These are phyloP conservation scores for Streptopelia turtur DNA, from an alignment of 2,797 vertebrate species.

Conservation along the genomic window DNA sequence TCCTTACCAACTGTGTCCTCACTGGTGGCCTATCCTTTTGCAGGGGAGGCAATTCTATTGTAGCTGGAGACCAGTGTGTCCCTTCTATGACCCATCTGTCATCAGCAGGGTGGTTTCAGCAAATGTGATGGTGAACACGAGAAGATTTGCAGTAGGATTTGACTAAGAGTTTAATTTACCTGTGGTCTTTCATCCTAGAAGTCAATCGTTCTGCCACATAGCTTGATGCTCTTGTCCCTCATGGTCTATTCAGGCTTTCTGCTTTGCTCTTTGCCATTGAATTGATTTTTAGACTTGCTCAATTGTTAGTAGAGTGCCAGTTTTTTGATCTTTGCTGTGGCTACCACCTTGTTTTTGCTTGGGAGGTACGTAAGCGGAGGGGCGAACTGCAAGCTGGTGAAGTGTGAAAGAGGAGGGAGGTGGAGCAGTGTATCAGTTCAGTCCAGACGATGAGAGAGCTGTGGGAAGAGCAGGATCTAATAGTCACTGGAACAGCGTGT, in stretches of 20 bases:
- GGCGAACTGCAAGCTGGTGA: background rate
- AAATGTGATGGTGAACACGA: background rate
- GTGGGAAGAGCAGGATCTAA: background rate
- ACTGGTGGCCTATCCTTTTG: background rate
- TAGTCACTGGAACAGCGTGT: background rate
- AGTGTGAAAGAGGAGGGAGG: background rate
- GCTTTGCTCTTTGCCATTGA: background rate
- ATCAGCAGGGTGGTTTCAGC: background rate
- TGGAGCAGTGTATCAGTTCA: background rate
- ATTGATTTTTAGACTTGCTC: background rate
- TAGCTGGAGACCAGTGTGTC: background rate
- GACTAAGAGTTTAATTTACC: background rate
- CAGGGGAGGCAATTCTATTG: background rate
- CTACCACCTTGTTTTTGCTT: background rate
- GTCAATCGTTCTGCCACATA: background rate
- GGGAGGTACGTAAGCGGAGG: background rate
- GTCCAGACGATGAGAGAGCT: background rate
- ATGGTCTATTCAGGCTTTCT: background rate
- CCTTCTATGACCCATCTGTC: background rate
- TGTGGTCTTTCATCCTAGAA: background rate
- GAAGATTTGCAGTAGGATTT: background rate
- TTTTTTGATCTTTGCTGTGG: background rate
- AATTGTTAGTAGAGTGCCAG: background rate
- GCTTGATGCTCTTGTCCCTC: background rate
- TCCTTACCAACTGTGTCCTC: background rate